These are phyloP conservation scores for Adelosebastes latens DNA, from an alignment of 2,797 vertebrate species.

Conservation along the genomic window DNA sequence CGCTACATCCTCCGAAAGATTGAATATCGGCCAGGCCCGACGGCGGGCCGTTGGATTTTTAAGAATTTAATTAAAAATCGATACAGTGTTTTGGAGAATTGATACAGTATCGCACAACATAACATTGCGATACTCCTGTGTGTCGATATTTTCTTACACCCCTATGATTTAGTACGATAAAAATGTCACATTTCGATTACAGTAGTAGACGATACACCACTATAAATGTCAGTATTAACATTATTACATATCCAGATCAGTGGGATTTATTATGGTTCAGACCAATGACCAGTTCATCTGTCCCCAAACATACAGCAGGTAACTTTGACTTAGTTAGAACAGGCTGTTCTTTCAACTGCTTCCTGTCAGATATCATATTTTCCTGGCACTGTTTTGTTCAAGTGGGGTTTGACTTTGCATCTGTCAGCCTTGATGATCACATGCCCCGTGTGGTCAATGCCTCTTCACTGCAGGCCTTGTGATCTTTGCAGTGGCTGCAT, in stretches of 20 bases:
- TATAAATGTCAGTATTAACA: not conserved
- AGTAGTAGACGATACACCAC: no score
- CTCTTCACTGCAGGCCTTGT: constrained; percentile 54
- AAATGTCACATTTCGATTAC: not conserved
- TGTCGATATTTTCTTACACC: no score
- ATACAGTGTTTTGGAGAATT: no score
- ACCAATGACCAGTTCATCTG: not conserved
- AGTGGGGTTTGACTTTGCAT: constrained; percentile 43
- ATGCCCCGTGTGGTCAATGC: constrained; percentile 43
- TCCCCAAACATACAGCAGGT: not conserved
- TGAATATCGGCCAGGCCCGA: no score
- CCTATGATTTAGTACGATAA: not conserved
- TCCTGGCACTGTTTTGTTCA: not conserved
- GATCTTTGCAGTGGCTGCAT: constrained; percentile 62
- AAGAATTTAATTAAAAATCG: no score
- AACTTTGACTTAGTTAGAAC: constrained; percentile 20
- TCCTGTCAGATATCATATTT: constrained; percentile 37
- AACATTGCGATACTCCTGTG: no score
- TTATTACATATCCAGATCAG: not conserved
- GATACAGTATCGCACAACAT: no score
- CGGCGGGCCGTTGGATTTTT: no score
- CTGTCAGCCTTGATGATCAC: constrained; percentile 56
- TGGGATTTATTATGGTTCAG: not conserved
- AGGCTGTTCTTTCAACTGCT: constrained; percentile 20
- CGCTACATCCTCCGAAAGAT: no score